phyloP scores from a whole-genome alignment of 2,888 invertebrate species.

The Crocallis elinguaria region DNA sequence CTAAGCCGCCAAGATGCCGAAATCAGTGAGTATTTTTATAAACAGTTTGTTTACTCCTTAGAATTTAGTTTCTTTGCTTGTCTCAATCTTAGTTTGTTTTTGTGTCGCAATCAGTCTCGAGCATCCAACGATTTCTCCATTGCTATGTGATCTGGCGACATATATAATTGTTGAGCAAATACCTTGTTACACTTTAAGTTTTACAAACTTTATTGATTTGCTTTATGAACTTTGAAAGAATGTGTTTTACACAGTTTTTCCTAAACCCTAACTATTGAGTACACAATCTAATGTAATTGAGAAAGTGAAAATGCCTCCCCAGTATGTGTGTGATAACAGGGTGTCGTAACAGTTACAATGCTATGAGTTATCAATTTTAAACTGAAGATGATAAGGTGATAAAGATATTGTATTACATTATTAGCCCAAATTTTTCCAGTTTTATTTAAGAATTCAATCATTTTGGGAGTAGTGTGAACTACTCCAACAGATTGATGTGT shows the following conservation, averaged over 20 bases:
- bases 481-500: too few species aligned
- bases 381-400: slow-evolving; percentile 29
- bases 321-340: slow-evolving; percentile 45
- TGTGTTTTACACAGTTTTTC: not conserved
- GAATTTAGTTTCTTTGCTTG: slow-evolving; percentile 4
- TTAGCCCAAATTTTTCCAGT: slow-evolving; percentile 16
- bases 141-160: slow-evolving; percentile 59
- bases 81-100: slow-evolving; percentile 4
- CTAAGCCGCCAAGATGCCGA: slow-evolving; percentile 85
- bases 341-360: slow-evolving; percentile 47
- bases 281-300: slow-evolving; percentile 9
- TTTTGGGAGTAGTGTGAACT: too few species aligned
- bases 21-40: slow-evolving; percentile 83
- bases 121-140: slow-evolving; percentile 73
- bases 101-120: slow-evolving; percentile 34
- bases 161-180: slow-evolving; percentile 29
- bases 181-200: slow-evolving; percentile 20
- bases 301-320: slow-evolving; percentile 48
- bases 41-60: slow-evolving; percentile 38
- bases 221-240: not conserved
- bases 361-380: slow-evolving; percentile 49
- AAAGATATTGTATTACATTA: slow-evolving; percentile 19
- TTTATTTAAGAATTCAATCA: too few species aligned
- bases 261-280: not conserved
- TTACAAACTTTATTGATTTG: not conserved